Evolutionary conservation across 2,113 vertebrate species (phyloP), one percentile per base, ranked within the genome.

Genomic region (Garra rufa): DNA sequence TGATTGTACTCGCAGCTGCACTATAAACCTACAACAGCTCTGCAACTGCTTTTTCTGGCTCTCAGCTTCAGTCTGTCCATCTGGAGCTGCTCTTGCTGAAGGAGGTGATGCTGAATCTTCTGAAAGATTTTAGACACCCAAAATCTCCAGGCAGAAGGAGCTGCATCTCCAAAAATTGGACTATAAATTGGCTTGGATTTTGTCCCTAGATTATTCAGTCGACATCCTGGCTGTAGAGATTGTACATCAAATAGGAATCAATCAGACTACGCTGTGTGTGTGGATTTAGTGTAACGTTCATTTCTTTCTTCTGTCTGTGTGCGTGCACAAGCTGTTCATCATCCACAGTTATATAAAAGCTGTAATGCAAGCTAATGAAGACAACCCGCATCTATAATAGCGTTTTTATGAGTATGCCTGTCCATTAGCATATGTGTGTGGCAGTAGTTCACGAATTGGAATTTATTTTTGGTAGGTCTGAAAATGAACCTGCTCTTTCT

Each of bases 281-380:
- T 80, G 76, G 38, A 48, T 80, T 46, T 80, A 44, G 59, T 28
- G 59, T 21, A 46, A 44, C 3, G n/a, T 74, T 74, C 14, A 5
- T 74, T 50, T 80, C 46, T 30, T 30, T 24, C 19, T 28, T 44
- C 13, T 63, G 11, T 79, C 21, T 43, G 34, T 67, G 41, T 48
- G 82, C 76, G 41, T 48, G 82, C 76, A 24, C 75, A 55, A 79
- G 59, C 57, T 48, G 50, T 80, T 83, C 76, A 63, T n/a, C 75
- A 74, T 77, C 52, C 52, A 9, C 85, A 86, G 70, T 67, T 76
- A 77, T 48, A 67, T 85, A 79, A 75, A 81, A 75, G 11, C 59
- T 61, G 48, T 74, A 34, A 78, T 63, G 70, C 70, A 65, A 73
- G 79, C 44, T 74, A 59, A 83, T 70, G 43, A 76, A 81, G 46